A percentile compares a stretch with the other conserved stretches of the same genome.
These are phyloP conservation scores for Henricia sp. DNA, from an alignment of 53 echinoderm and acorn worm species.

Conservation along the genomic window DNA sequence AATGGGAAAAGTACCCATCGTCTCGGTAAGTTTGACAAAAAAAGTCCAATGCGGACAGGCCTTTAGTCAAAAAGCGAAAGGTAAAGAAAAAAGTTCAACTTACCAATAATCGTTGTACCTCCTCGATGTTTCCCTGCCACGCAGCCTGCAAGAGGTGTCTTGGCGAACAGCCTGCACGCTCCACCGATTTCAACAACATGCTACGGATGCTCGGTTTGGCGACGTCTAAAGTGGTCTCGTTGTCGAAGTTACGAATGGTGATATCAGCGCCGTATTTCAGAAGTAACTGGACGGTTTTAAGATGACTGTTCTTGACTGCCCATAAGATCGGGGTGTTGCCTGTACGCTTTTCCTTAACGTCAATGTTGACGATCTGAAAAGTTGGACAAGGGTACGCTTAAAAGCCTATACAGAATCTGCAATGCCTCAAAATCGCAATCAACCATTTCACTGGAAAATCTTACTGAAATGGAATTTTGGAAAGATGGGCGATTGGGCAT, in stretches of 20 bases:
- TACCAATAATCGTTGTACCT: conserved; percentile 83
- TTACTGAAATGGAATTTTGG: too few species aligned
- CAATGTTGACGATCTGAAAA: conserved; percentile 84
- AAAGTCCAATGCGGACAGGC: too few species aligned
- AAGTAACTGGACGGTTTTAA: conserved; percentile 79
- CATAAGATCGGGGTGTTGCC: conserved; percentile 90
- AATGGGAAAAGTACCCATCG: too few species aligned
- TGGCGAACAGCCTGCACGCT: conserved; percentile 76
- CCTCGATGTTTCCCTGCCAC: conserved; percentile 87
- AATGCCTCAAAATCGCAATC: too few species aligned
- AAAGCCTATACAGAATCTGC: too few species aligned
- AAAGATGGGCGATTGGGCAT: too few species aligned
- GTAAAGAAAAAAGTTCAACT: conserved; percentile 62
- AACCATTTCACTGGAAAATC: too few species aligned
- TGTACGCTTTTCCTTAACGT: conserved; percentile 76
- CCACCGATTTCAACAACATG: conserved; percentile 79
- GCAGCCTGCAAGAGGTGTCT: conserved; percentile 93
- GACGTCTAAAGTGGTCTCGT: conserved; percentile 79
- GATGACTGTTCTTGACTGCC: conserved; percentile 72
- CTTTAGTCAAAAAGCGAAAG: too few species aligned
- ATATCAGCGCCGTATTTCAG: conserved; percentile 90
- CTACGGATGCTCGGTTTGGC: conserved; percentile 60
- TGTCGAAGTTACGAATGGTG: conserved; percentile 81
- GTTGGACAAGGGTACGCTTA: background rate
- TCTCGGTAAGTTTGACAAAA: too few species aligned